Conservation (phyloP, 2,113 vertebrate species). For the Triplophysa rosa region DNA sequence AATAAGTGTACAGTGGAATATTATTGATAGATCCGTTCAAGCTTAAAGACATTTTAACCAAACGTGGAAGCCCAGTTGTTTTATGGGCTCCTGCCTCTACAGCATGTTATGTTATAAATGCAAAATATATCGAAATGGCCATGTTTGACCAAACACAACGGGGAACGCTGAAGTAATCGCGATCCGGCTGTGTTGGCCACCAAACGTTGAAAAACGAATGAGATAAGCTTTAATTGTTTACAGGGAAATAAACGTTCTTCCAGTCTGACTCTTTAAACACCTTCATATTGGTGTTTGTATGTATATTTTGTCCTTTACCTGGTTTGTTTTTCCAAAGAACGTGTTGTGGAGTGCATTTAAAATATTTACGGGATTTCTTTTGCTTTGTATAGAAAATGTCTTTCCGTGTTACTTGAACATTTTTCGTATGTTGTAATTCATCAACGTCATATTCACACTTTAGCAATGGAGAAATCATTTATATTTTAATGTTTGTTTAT, state of each 20-base stretch:
- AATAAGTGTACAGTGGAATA: not conserved
- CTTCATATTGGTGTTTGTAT: slow-evolving; percentile 70
- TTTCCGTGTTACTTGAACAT: slow-evolving; percentile 69
- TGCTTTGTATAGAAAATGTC: slow-evolving; percentile 34
- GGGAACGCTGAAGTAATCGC: not conserved
- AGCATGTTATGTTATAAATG: not conserved
- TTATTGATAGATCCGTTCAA: not conserved
- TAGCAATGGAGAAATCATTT: not conserved
- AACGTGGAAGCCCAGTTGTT: not conserved
- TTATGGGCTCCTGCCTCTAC: no score
- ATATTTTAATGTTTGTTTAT: slow-evolving; percentile 4
- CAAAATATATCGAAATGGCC: not conserved
- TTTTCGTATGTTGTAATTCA: slow-evolving; percentile 28
- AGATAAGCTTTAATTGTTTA: slow-evolving; percentile 64
- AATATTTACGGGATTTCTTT: slow-evolving; percentile 35
- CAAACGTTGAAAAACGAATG: not conserved
- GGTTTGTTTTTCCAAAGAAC: slow-evolving; percentile 56
- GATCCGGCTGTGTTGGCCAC: slow-evolving; percentile 3
- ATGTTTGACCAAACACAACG: slow-evolving; percentile 1
- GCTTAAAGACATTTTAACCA: not conserved
- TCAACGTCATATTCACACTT: slow-evolving; percentile 16
- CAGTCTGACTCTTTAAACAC: slow-evolving; percentile 59
- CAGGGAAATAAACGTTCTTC: slow-evolving; percentile 54
- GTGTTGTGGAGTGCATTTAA: slow-evolving; percentile 41
- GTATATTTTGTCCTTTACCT: slow-evolving; percentile 79